Conservation (phyloP, 2,113 vertebrate species). For the Prionailurus bengalensis region DNA sequence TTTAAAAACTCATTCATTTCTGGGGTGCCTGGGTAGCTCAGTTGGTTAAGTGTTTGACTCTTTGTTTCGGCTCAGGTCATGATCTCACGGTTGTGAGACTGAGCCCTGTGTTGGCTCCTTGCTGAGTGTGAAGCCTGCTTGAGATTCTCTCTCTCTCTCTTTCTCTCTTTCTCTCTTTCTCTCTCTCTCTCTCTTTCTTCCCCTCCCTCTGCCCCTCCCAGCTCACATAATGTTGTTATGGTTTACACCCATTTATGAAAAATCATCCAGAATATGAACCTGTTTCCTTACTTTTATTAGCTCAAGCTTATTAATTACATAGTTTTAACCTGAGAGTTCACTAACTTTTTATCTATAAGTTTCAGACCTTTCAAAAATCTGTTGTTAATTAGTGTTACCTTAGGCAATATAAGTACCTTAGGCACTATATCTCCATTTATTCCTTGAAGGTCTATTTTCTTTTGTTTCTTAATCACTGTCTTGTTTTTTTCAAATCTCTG, state of each 20-base stretch:
- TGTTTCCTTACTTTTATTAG: background rate
- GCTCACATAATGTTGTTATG: background rate
- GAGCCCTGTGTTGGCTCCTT: too few relatives aligned
- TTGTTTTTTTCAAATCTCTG: background rate
- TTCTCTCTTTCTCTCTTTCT: too few relatives aligned
- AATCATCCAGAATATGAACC: background rate
- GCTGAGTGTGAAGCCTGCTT: too few relatives aligned
- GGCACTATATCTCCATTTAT: background rate
- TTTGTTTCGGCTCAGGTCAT: too few relatives aligned
- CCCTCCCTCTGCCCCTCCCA: too few relatives aligned
- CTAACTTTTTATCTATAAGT: background rate
- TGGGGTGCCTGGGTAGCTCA: too few relatives aligned
- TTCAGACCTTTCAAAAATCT: background rate
- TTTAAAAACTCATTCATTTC: background rate
- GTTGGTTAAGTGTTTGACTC: too few relatives aligned
- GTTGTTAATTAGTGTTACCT: background rate
- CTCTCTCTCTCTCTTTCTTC: too few relatives aligned
- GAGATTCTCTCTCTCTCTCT: too few relatives aligned
- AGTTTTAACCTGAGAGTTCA: background rate
- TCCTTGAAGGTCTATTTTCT: background rate
- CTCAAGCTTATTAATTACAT: background rate
- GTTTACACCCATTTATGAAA: background rate
- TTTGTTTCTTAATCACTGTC: slow-evolving; percentile 9
- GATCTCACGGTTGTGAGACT: too few relatives aligned
- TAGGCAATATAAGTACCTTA: background rate